Evolutionary conservation across 2,797 vertebrate species (phyloP).

Genomic region (Pagetopsis macropterus): DNA sequence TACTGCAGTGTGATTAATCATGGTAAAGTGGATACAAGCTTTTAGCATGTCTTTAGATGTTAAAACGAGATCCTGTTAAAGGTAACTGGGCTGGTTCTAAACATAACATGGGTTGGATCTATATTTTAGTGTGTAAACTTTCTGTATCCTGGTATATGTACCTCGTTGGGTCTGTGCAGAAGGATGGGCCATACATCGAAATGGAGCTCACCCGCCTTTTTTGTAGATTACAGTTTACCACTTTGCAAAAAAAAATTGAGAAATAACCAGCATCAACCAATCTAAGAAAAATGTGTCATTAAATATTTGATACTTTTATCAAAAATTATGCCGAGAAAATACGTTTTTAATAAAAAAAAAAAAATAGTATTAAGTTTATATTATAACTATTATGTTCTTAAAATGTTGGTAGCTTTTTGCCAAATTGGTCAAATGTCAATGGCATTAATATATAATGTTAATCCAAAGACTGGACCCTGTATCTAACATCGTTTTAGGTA

Average conservation of each 20-base stretch:
- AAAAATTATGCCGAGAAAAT: neutral
- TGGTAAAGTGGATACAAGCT: conserved; percentile 47
- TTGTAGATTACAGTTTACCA: neutral
- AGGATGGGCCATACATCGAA: neutral
- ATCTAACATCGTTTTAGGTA: neutral
- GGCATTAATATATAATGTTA: neutral
- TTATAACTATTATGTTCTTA: neutral
- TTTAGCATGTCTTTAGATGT: conserved; percentile 40
- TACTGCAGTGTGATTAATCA: conserved; percentile 66
- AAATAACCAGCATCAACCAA: neutral
- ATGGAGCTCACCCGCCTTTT: neutral
- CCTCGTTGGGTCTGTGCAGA: neutral
- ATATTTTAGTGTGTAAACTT: neutral
- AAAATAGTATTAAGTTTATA: neutral
- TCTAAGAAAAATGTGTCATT: neutral
- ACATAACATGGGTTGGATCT: neutral
- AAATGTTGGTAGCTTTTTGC: neutral
- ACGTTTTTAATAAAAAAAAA: neutral
- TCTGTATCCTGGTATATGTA: neutral
- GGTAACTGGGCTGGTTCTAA: conserved; percentile 37
- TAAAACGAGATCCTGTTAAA: conserved; percentile 23
- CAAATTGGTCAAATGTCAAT: neutral
- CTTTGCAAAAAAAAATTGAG: neutral
- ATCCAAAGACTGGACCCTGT: neutral
- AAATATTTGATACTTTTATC: neutral